Evolutionary conservation across 1,140 invertebrate species (phyloP).

Genomic region (Olivierus martensii): DNA sequence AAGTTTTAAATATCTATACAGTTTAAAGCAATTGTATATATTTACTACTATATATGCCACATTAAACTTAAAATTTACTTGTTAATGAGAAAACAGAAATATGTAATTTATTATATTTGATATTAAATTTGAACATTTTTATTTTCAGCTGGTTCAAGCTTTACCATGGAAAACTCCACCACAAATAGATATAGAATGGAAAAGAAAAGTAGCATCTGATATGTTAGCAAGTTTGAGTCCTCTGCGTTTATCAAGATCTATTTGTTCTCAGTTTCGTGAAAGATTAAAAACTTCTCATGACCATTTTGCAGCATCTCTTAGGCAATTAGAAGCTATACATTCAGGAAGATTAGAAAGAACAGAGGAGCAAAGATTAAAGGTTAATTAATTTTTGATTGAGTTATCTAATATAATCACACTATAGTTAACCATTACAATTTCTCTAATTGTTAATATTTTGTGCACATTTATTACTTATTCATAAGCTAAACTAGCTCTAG

Average conservation of each 20-base stretch:
- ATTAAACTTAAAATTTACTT: too few species aligned
- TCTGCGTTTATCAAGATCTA: constrained; percentile 52
- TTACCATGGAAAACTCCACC: constrained; percentile 49
- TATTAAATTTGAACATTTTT: too few species aligned
- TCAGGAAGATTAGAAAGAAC: constrained; percentile 59
- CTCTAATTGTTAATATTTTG: too few species aligned
- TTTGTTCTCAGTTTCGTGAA: constrained; percentile 49
- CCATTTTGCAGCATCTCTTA: constrained; percentile 48
- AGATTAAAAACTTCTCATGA: constrained; percentile 51
- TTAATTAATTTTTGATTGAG: neutral
- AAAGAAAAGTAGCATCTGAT: constrained; percentile 51
- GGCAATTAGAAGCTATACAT: constrained; percentile 48
- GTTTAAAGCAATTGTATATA: neutral
- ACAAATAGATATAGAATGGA: constrained; percentile 52
- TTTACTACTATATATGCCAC: too few species aligned
- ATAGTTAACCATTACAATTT: too few species aligned
- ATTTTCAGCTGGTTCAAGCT: constrained; percentile 31
- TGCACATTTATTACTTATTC: too few species aligned
- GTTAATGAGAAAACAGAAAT: too few species aligned
- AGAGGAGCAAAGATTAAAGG: constrained; percentile 55
- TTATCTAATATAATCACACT: neutral
- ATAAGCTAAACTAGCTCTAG: too few species aligned
- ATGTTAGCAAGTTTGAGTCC: constrained; percentile 58
- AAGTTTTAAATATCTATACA: neutral
- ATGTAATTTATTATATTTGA: too few species aligned